Percentiles rank a stretch among this genome's conserved stretches.
phyloP scores from a whole-genome alignment of 2,797 vertebrate species.

The Chelon labrosus region DNA sequence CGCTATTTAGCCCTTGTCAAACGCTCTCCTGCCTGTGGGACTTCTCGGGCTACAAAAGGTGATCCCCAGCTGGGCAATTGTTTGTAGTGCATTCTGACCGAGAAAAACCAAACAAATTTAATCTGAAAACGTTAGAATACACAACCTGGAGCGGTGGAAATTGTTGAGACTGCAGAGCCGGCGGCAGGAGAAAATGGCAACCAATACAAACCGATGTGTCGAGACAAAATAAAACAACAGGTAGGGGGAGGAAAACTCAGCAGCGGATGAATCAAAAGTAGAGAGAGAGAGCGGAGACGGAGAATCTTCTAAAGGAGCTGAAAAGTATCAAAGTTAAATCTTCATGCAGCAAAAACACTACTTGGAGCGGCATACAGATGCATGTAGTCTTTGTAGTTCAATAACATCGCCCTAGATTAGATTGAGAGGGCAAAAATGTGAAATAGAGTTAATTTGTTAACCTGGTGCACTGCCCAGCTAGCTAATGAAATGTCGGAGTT shows the following conservation, averaged over 20 bases:
- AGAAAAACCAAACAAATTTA: slow-evolving; percentile 66
- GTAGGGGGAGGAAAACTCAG: slow-evolving; percentile 18
- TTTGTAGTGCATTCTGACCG: slow-evolving; percentile 44
- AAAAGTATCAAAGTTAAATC: slow-evolving; percentile 20
- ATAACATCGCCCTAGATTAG: slow-evolving; percentile 5
- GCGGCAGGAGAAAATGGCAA: slow-evolving; percentile 46
- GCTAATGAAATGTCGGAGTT: slow-evolving; percentile 45
- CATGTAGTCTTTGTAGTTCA: slow-evolving; percentile 16
- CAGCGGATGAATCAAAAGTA: slow-evolving; percentile 33
- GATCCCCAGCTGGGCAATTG: slow-evolving; percentile 47
- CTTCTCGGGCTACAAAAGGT: slow-evolving; percentile 20
- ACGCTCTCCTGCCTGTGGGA: slow-evolving; percentile 21
- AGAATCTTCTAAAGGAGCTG: slow-evolving; percentile 16
- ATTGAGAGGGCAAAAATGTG: neutral
- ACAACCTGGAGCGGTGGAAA: slow-evolving; percentile 46
- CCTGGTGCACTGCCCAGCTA: slow-evolving; percentile 19
- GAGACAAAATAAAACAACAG: slow-evolving; percentile 33
- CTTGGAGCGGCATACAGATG: slow-evolving; percentile 13
- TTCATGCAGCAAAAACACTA: slow-evolving; percentile 30
- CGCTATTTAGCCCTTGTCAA: slow-evolving; percentile 23
- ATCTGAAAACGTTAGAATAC: slow-evolving; percentile 58
- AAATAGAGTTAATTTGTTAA: slow-evolving; percentile 19
- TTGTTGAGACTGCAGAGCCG: slow-evolving; percentile 49
- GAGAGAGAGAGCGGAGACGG: slow-evolving; percentile 21
- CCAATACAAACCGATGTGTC: slow-evolving; percentile 42